Conservation (phyloP, 2,888 invertebrate species). For the Fragum sueziense region DNA sequence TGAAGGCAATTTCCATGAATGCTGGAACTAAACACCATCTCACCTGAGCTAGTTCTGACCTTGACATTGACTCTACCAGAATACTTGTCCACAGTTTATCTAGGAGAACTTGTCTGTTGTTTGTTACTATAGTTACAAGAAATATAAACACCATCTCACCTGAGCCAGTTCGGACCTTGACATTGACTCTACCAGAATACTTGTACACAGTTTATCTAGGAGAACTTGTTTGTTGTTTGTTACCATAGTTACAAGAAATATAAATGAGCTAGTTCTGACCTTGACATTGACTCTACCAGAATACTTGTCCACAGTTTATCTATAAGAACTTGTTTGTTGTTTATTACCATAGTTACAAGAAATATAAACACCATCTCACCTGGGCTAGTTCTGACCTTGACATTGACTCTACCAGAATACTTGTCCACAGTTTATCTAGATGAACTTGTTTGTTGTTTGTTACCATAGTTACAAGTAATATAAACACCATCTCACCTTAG, state of each 20-base stretch:
- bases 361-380: too few relatives aligned
- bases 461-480: too few relatives aligned
- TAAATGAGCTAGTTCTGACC: constrained; percentile 89
- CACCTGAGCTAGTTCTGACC: constrained; percentile 89
- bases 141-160: too few relatives aligned
- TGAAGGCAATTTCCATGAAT: too few relatives aligned
- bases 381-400: constrained; percentile 89
- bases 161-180: constrained; percentile 89
- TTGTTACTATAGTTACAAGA: too few relatives aligned
- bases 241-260: too few relatives aligned
- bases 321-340: constrained; percentile 81
- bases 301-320: constrained; percentile 93
- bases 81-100: constrained; percentile 93
- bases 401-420: constrained; percentile 91
- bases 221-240: constrained; percentile 82
- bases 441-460: constrained; percentile 77
- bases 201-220: constrained; percentile 91
- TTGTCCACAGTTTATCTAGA: constrained; percentile 91
- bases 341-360: too few relatives aligned
- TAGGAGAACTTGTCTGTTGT: constrained; percentile 84
- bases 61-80: constrained; percentile 90
- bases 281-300: constrained; percentile 90
- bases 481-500: constrained; percentile 87
- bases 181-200: constrained; percentile 91
- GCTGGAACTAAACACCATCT: too few relatives aligned